Conservation (phyloP, 2,113 vertebrate genomes). For the Nibea albiflora region DNA sequence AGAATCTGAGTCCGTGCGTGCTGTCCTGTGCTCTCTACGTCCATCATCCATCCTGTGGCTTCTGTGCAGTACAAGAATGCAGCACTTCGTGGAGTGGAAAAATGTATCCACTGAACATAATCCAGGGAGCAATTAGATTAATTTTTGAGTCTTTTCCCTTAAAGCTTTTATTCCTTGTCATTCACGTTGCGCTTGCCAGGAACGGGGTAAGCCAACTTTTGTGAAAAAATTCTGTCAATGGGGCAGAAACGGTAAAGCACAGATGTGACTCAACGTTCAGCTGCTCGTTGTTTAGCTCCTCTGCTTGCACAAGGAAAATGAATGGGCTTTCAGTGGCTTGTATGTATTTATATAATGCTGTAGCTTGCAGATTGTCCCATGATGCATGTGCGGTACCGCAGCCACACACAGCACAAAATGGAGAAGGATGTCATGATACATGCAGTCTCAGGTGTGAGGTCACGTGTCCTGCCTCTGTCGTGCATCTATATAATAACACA, state of each 20-base stretch:
- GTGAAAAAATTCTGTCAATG: neutral
- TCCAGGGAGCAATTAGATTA: neutral
- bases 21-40: neutral
- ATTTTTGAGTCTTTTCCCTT: neutral
- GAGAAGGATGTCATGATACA: conserved; percentile 14
- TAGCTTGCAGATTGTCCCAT: neutral
- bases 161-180: conserved; percentile 8
- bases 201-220: neutral
- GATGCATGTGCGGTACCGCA: neutral
- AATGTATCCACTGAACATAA: neutral
- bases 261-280: conserved; percentile 6
- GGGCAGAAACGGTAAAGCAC: neutral
- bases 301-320: neutral
- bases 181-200: neutral
- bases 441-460: conserved; percentile 53
- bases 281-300: neutral
- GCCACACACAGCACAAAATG: conserved; percentile 4
- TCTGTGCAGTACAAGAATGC: neutral
- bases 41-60: neutral
- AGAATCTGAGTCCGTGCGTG: neutral
- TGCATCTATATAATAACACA: conserved; percentile 35
- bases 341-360: neutral
- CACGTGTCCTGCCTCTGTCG: conserved; percentile 16
- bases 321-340: neutral
- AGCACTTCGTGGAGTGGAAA: neutral